A percentile compares a stretch with the other conserved stretches of the same genome.
phyloP scores from a whole-genome alignment of 53 echinoderm and acorn worm species.

The Holothuria leucospilota region DNA sequence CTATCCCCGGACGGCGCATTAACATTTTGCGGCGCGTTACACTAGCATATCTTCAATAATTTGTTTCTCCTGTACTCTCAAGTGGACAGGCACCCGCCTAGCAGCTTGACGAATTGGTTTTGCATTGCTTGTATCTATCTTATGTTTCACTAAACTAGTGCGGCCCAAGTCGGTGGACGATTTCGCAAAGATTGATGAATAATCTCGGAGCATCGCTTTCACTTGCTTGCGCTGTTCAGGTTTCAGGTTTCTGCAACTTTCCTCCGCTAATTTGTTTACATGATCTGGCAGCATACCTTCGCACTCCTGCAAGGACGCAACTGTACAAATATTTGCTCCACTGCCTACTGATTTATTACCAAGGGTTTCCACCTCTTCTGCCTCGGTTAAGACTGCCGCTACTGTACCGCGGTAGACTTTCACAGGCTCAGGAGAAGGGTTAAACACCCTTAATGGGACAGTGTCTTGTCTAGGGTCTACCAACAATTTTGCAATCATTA shows the following conservation, averaged over 20 bases:
- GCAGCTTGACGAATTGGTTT: conserved; percentile 5
- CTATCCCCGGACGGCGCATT: no score
- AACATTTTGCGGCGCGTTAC: no score
- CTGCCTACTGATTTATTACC: neutral
- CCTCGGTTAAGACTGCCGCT: neutral
- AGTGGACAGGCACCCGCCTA: neutral
- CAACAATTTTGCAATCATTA: neutral
- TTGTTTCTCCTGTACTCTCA: neutral
- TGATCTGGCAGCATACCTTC: no score
- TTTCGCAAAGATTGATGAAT: no score
- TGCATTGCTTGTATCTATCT: no score
- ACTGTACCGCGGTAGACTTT: conserved; percentile 6
- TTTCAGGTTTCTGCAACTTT: no score
- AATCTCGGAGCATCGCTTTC: no score
- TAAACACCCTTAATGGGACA: conserved; percentile 9
- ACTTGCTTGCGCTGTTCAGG: no score
- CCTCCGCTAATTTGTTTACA: no score
- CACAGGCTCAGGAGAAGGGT: neutral
- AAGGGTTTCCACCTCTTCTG: neutral
- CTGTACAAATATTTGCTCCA: neutral
- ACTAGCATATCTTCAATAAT: neutral
- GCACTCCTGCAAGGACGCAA: no score
- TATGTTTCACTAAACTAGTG: no score
- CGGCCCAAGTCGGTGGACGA: no score
- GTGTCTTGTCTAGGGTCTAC: neutral